phyloP scores from a whole-genome alignment of 2,888 invertebrate species.

The Baccha elongata region DNA sequence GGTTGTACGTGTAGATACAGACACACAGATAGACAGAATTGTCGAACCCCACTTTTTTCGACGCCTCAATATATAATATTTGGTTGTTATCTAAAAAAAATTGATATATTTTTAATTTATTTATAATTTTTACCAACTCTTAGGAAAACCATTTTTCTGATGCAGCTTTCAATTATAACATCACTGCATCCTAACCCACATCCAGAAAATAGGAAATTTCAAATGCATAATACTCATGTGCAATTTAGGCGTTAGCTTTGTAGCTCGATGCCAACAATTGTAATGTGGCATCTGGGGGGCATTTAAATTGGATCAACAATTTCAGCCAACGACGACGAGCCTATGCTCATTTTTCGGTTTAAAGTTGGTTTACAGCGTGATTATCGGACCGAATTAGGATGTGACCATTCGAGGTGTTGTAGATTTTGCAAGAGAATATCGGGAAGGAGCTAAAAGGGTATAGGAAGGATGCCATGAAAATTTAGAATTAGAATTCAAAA shows the following conservation, averaged over 20 bases:
- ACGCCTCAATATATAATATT: too few species aligned
- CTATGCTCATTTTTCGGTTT: conserved; percentile 63
- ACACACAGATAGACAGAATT: too few species aligned
- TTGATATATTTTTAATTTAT: too few species aligned
- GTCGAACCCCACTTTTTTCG: too few species aligned
- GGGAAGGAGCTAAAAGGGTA: too few species aligned
- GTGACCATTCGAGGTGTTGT: conserved; percentile 60
- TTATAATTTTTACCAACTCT: too few species aligned
- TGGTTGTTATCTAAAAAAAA: too few species aligned
- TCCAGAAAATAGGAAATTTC: conserved; percentile 14
- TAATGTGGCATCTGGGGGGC: conserved; percentile 71
- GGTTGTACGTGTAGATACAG: too few species aligned
- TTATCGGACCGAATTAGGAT: conserved; percentile 70
- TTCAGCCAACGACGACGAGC: conserved; percentile 43
- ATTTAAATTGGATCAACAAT: conserved; percentile 72
- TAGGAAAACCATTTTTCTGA: too few species aligned
- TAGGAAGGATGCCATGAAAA: conserved; percentile 14
- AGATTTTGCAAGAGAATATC: neutral
- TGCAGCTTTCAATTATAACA: conserved; percentile 12
- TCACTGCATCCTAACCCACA: neutral
- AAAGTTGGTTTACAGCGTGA: conserved; percentile 72
- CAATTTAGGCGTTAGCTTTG: conserved; percentile 66
- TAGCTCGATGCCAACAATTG: conserved; percentile 64
- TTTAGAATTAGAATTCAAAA: conserved; percentile 38
- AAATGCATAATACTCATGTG: conserved; percentile 40